A percentile compares a stretch with the other conserved stretches of the same genome.
Evolutionary conservation across 1,140 invertebrate genomes (phyloP).

Genomic region (Drosophila parvula): DNA sequence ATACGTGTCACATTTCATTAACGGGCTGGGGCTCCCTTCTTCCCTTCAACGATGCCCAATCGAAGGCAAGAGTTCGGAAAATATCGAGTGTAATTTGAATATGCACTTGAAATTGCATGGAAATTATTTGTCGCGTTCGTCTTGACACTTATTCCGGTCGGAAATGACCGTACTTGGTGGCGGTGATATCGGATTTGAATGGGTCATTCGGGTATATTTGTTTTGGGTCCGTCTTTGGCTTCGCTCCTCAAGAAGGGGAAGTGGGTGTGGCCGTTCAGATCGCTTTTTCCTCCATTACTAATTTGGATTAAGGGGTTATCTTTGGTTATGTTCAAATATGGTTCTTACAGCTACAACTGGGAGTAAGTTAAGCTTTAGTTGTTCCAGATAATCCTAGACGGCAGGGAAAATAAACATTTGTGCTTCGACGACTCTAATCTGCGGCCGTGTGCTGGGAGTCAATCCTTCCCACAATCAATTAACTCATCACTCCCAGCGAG

Average conservation of each 20-base stretch:
- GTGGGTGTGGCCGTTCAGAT: conserved; percentile 38
- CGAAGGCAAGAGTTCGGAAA: conserved; percentile 61
- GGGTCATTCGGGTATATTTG: conserved; percentile 50
- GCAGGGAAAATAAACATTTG: conserved; percentile 14
- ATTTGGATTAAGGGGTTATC: conserved; percentile 6
- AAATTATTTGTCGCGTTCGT: conserved; percentile 73
- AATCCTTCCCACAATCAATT: conserved; percentile 62
- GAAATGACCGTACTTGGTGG: conserved; percentile 63
- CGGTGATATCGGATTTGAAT: conserved; percentile 50
- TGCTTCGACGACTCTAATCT: conserved; percentile 33
- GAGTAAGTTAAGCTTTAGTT: background rate
- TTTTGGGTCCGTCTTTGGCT: conserved; percentile 41
- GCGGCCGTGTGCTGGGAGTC: conserved; percentile 36
- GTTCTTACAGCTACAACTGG: background rate
- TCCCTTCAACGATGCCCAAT: conserved; percentile 41
- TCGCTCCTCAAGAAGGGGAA: conserved; percentile 25
- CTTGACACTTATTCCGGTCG: conserved; percentile 73
- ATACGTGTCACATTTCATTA: conserved; percentile 81
- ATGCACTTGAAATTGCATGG: conserved; percentile 79
- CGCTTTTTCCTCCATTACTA: conserved; percentile 13
- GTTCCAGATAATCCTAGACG: conserved; percentile 22
- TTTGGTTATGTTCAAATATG: background rate
- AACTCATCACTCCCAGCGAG: conserved; percentile 16
- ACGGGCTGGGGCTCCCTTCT: conserved; percentile 42
- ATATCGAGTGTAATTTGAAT: conserved; percentile 76